These are phyloP conservation scores for Rostratula benghalensis DNA, from an alignment of 2,113 vertebrate genomes.

Conservation along the genomic window DNA sequence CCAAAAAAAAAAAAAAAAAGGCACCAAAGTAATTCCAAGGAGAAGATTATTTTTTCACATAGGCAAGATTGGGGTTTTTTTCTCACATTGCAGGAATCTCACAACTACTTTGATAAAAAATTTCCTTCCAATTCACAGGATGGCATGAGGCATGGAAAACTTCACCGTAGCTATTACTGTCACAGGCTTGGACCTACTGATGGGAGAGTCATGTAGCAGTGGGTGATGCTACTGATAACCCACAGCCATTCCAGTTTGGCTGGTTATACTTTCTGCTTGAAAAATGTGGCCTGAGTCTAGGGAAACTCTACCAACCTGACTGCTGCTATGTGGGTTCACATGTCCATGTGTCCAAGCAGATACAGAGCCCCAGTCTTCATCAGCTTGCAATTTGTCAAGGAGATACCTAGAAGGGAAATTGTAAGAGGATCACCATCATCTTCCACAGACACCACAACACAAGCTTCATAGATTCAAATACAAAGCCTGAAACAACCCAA, in stretches of 20 bases:
- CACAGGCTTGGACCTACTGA: not conserved
- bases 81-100: not conserved
- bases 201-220: fast-evolving
- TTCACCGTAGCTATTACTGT: not conserved
- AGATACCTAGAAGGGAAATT: not conserved
- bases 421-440: not conserved
- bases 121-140: not conserved
- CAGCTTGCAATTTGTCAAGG: not conserved
- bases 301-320: not conserved
- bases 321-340: not conserved
- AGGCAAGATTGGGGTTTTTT: not conserved
- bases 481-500: not conserved
- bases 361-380: not conserved
- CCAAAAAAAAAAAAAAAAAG: not conserved
- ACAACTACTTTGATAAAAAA: not conserved
- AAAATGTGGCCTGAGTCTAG: not conserved
- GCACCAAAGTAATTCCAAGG: not conserved
- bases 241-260: not conserved
- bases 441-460: not conserved
- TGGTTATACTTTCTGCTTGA: not conserved
- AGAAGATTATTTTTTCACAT: not conserved
- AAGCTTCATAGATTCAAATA: not conserved
- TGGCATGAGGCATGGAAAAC: not conserved
- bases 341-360: not conserved
- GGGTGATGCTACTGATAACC: not conserved